Conservation (phyloP, 2,797 vertebrate species). For the Eidolon dupreanum region DNA sequence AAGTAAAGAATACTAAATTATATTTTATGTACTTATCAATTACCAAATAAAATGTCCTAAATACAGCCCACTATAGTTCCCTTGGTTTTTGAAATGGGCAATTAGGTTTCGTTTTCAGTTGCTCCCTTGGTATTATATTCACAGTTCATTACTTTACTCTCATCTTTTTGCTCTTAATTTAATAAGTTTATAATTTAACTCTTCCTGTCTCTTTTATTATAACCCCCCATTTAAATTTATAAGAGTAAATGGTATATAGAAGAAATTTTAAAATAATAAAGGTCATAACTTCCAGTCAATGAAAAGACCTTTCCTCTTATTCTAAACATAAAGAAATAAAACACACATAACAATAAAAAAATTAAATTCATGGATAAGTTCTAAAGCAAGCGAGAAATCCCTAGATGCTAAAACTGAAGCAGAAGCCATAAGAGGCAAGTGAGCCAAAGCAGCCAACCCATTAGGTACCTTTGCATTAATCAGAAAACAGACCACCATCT, state of each 20-base stretch:
- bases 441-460: neutral
- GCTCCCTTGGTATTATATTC: neutral
- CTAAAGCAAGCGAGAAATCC: neutral
- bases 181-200: constrained; percentile 8
- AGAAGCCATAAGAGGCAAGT: neutral
- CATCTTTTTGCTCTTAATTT: neutral
- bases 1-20: constrained; percentile 21
- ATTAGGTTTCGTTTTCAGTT: neutral
- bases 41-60: neutral
- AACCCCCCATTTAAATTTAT: neutral
- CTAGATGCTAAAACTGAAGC: neutral
- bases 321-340: neutral
- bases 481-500: neutral
- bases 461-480: neutral
- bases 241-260: neutral
- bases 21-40: neutral
- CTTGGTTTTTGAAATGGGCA: constrained; percentile 5
- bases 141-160: neutral
- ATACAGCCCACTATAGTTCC: neutral
- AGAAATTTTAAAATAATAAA: neutral
- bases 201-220: neutral
- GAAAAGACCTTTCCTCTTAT: neutral
- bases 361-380: neutral
- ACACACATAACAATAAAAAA: neutral
- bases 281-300: neutral